Conservation (phyloP, 2,797 vertebrate species). For the Heteromormyrus szaboi region DNA sequence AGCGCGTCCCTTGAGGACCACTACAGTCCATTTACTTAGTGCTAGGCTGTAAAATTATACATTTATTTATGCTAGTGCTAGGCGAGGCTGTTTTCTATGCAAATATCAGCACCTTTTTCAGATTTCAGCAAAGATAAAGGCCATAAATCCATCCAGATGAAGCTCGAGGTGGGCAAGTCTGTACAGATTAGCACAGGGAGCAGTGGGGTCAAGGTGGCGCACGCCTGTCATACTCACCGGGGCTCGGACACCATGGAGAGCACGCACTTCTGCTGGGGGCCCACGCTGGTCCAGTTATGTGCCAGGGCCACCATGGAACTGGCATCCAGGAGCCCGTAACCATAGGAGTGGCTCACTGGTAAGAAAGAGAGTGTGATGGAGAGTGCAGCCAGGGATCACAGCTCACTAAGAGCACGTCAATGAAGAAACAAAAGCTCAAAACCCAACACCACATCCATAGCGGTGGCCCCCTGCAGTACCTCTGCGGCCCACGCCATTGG, state of each 20-base stretch:
- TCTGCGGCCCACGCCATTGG: constrained; percentile 89
- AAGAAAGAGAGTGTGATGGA: background rate
- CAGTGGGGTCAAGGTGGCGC: background rate
- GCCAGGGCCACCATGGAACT: constrained; percentile 81
- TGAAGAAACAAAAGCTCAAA: background rate
- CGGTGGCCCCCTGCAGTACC: constrained; percentile 57
- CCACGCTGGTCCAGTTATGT: constrained; percentile 81
- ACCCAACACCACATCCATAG: background rate
- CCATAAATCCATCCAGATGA: background rate
- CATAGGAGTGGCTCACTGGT: constrained; percentile 93
- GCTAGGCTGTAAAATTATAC: background rate
- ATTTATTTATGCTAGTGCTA: background rate
- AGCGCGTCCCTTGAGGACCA: background rate
- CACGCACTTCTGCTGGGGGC: constrained; percentile 82
- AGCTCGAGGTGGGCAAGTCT: background rate
- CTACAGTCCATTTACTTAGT: background rate
- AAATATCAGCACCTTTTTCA: background rate
- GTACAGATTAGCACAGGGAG: background rate
- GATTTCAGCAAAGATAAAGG: background rate
- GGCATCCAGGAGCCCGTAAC: constrained; percentile 88
- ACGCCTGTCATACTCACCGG: constrained; percentile 58
- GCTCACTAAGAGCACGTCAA: background rate
- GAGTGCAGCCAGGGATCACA: constrained; percentile 12
- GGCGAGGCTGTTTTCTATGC: background rate
- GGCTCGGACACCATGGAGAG: constrained; percentile 77